These are phyloP conservation scores for Tetramorium bicarinatum DNA, from an alignment of 2,888 invertebrate genomes.

Conservation along the genomic window DNA sequence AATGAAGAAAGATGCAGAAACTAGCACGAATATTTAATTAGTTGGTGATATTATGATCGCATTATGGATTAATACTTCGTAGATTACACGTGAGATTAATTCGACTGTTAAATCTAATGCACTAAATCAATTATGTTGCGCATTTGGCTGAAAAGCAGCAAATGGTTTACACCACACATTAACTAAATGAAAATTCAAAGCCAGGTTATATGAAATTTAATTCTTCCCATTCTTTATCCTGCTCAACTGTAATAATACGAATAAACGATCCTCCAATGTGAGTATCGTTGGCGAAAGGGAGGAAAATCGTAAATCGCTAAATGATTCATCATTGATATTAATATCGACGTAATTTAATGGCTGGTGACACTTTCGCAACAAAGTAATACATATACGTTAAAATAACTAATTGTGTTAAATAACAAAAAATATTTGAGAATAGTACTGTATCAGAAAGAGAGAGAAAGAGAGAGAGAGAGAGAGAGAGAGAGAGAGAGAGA, in stretches of 20 bases:
- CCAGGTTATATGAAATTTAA: constrained; percentile 63
- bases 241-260: constrained; percentile 59
- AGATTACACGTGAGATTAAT: constrained; percentile 67
- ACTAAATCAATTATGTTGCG: constrained; percentile 68
- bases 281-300: constrained; percentile 41
- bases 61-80: constrained; percentile 58
- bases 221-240: constrained; percentile 68
- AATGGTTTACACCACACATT: constrained; percentile 67
- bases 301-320: constrained; percentile 62
- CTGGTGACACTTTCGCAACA: not conserved
- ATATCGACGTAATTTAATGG: constrained; percentile 54
- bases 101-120: constrained; percentile 69
- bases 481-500: not conserved
- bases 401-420: constrained; percentile 38
- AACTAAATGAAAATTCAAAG: constrained; percentile 74
- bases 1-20: not conserved
- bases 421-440: constrained; percentile 5
- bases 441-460: constrained; percentile 1
- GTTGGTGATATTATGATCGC: constrained; percentile 27
- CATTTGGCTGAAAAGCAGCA: constrained; percentile 32
- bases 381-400: constrained; percentile 7
- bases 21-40: constrained; percentile 26
- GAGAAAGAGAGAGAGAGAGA: constrained; percentile 3
- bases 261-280: constrained; percentile 47
- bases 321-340: constrained; percentile 64